These are phyloP conservation scores for Sebastiscus albofasciatus DNA, from an alignment of 2,797 vertebrate species.

Conservation along the genomic window DNA sequence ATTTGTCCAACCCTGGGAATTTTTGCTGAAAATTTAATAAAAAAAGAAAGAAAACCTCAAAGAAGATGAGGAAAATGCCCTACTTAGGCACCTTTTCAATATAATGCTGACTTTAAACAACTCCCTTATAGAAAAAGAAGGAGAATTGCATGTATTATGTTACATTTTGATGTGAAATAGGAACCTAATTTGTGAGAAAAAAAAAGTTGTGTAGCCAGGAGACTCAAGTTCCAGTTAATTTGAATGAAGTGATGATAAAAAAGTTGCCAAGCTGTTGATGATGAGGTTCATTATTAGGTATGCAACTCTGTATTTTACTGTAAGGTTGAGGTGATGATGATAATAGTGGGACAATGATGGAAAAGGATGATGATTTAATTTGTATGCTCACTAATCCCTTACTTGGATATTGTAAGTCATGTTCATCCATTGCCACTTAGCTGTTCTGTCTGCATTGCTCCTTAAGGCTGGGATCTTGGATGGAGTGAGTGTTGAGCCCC, in stretches of 20 bases:
- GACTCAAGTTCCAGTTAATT: not conserved
- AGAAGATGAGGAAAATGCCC: not conserved
- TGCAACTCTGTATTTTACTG: not conserved
- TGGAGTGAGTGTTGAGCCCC: slow-evolving; percentile 80
- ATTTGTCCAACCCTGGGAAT: not conserved
- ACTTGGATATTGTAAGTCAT: not conserved
- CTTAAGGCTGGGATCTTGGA: slow-evolving; percentile 68
- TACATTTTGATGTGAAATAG: not conserved
- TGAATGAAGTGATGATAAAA: not conserved
- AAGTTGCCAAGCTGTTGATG: not conserved
- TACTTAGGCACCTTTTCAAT: not conserved
- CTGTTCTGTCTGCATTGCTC: not conserved
- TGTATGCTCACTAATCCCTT: not conserved
- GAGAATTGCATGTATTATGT: not conserved
- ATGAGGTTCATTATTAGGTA: not conserved
- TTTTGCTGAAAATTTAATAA: not conserved
- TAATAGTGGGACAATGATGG: not conserved
- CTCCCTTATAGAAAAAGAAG: not conserved
- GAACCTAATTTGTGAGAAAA: not conserved
- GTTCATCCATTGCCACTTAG: not conserved
- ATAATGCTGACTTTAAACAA: not conserved
- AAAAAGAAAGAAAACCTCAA: not conserved
- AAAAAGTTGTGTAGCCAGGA: not conserved
- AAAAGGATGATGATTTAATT: not conserved
- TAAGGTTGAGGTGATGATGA: not conserved